Conservation (phyloP, 2,888 invertebrate species). For the Platypus cylindrus region DNA sequence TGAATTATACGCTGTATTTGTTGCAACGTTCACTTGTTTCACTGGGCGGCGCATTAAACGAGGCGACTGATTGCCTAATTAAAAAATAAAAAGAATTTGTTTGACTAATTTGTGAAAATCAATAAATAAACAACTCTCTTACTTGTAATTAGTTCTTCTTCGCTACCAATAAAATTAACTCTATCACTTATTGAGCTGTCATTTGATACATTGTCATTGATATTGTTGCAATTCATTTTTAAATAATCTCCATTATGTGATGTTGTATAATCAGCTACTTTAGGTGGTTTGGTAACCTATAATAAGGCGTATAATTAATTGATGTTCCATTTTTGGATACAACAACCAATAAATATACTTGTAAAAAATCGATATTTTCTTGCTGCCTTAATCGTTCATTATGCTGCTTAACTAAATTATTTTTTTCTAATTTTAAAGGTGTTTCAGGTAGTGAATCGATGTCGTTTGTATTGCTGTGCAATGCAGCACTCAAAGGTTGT, state of each 20-base stretch:
- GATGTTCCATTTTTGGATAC: not conserved
- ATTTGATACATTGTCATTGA: constrained; percentile 39
- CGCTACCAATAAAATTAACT: constrained; percentile 33
- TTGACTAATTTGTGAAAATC: not conserved
- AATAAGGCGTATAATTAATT: not conserved
- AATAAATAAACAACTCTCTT: not conserved
- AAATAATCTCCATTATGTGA: constrained; percentile 10
- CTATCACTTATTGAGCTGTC: constrained; percentile 41
- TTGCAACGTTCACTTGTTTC: constrained; percentile 31
- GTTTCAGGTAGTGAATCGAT: constrained; percentile 22
- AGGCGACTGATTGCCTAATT: constrained; percentile 38
- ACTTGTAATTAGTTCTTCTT: constrained; percentile 44
- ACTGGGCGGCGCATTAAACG: constrained; percentile 34
- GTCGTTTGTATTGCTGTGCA: constrained; percentile 33
- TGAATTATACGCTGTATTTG: constrained; percentile 30
- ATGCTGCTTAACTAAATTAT: constrained; percentile 27
- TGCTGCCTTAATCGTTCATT: constrained; percentile 35
- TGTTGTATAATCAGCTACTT: constrained; percentile 18
- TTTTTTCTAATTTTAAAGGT: constrained; percentile 28
- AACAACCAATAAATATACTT: constrained; percentile 13
- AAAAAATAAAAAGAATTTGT: constrained; percentile 16
- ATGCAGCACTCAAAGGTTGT: constrained; percentile 30
- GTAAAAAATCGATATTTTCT: constrained; percentile 32
- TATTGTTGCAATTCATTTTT: constrained; percentile 23
- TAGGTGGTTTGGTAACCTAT: constrained; percentile 28